phyloP scores from a whole-genome alignment of 2,797 vertebrate genomes.

The Perodicticus potto region DNA sequence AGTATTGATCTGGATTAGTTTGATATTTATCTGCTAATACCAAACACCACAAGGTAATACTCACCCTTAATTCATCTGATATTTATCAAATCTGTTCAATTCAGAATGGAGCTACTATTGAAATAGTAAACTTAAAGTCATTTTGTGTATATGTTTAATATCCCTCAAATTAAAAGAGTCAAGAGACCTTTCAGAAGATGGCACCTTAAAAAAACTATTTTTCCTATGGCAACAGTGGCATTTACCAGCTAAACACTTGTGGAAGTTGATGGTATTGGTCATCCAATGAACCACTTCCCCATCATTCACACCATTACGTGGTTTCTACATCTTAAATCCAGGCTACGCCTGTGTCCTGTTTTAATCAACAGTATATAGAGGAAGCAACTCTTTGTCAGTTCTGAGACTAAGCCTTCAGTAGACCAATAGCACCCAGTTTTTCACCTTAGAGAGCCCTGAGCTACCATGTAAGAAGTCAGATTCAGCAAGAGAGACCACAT shows the following conservation, averaged over 20 bases:
- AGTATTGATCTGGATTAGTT: not conserved
- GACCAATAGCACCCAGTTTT: not conserved
- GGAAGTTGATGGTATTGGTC: not conserved
- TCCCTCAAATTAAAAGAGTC: not conserved
- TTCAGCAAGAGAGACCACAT: not conserved
- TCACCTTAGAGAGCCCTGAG: not conserved
- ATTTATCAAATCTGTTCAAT: constrained; percentile 6
- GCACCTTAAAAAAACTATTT: constrained; percentile 2
- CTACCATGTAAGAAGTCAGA: not conserved
- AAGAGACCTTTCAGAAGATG: constrained; percentile 25
- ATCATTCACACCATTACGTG: not conserved
- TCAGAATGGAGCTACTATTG: not conserved
- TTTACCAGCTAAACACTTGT: not conserved
- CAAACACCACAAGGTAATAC: not conserved
- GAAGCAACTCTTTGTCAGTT: not conserved
- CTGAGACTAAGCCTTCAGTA: not conserved
- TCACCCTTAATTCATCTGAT: not conserved
- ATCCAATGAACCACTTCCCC: not conserved
- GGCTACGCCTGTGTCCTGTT: constrained; percentile 4
- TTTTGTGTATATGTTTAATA: not conserved
- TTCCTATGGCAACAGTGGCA: not conserved
- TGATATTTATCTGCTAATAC: not conserved
- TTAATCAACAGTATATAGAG: not conserved
- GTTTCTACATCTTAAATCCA: not conserved
- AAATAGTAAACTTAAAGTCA: not conserved